Percentiles rank a stretch among this genome's conserved stretches.
phyloP scores from a whole-genome alignment of 2,113 vertebrate species.

The Apteryx owenii region DNA sequence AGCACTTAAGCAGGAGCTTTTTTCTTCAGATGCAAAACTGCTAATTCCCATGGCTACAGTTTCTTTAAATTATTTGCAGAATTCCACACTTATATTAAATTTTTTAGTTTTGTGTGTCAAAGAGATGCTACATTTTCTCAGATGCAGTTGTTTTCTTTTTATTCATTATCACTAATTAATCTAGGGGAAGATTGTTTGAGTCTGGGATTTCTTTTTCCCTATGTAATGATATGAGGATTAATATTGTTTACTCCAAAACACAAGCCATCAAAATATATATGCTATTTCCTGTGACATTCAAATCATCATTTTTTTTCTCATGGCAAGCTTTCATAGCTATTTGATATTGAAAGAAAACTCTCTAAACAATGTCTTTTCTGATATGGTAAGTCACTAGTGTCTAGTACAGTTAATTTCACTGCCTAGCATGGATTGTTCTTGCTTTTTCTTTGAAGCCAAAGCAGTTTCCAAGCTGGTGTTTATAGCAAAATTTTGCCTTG shows the following conservation, averaged over 20 bases:
- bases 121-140: neutral
- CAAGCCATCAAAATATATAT: neutral
- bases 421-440: neutral
- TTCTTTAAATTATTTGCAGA: neutral
- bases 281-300: neutral
- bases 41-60: neutral
- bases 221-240: neutral
- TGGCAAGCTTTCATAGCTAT: neutral
- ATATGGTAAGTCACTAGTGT: neutral
- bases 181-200: rapidly evolving
- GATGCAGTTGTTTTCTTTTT: neutral
- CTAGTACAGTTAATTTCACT: neutral
- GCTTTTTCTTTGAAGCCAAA: neutral
- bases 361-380: neutral
- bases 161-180: neutral
- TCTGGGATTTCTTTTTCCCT: neutral
- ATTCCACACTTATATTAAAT: neutral
- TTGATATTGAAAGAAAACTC: neutral
- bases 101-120: neutral
- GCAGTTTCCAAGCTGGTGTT: neutral
- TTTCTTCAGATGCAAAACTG: neutral
- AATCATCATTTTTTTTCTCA: neutral
- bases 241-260: neutral
- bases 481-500: neutral
- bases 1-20: neutral